These are phyloP conservation scores for Drosophila serrata DNA, from an alignment of 1,140 invertebrate genomes.

Conservation along the genomic window DNA sequence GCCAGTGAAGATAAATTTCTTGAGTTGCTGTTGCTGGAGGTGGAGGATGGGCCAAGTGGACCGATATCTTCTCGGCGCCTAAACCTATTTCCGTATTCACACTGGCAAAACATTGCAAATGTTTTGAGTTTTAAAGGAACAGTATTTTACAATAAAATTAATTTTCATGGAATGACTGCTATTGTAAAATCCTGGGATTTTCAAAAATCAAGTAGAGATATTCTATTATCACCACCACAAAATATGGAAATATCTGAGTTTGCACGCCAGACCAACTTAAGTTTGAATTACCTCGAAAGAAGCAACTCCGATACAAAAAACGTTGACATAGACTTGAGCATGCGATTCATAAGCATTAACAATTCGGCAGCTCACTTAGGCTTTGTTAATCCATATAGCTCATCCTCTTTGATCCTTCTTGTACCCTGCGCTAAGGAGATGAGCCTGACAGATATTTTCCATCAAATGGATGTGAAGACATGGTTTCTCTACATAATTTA, in stretches of 20 bases:
- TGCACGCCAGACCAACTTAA: not conserved
- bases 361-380: too few relatives aligned
- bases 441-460: conserved; percentile 19
- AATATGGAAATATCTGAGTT: not conserved
- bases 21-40: not conserved
- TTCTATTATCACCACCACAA: not conserved
- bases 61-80: not conserved
- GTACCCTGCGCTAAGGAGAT: conserved; percentile 32
- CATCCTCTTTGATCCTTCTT: conserved; percentile 6
- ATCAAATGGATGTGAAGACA: not conserved
- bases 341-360: not conserved
- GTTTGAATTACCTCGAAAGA: not conserved
- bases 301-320: not conserved
- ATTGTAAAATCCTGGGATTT: not conserved
- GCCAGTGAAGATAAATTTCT: not conserved
- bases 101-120: not conserved
- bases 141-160: not conserved
- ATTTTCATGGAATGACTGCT: not conserved
- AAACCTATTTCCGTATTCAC: not conserved
- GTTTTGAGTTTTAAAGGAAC: not conserved
- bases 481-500: conserved; percentile 16
- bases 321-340: not conserved
- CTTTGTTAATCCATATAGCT: not conserved
- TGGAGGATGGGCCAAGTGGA: not conserved
- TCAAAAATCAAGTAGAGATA: too few relatives aligned